Evolutionary conservation across 2,797 vertebrate species (phyloP).

Genomic region (Gallinago stenura): DNA sequence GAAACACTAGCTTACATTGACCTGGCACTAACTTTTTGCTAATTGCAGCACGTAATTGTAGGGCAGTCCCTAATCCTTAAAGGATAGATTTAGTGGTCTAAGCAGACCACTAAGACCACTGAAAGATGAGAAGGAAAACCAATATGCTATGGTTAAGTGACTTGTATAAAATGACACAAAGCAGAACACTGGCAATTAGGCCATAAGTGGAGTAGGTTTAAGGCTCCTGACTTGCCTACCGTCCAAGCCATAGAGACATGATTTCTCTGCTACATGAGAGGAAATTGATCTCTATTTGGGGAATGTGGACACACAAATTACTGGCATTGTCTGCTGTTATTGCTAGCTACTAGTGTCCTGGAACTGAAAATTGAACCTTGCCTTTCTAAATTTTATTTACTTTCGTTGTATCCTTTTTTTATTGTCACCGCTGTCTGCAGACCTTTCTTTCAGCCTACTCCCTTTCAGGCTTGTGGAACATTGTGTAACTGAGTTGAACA

Average conservation of each 20-base stretch:
- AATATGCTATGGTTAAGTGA: background rate
- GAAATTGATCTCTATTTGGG: background rate
- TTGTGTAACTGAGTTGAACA: background rate
- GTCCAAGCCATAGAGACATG: background rate
- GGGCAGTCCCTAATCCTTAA: background rate
- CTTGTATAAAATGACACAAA: background rate
- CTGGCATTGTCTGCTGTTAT: background rate
- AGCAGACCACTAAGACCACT: background rate
- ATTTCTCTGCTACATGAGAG: background rate
- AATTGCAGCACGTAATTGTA: background rate
- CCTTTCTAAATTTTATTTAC: background rate
- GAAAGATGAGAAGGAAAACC: background rate
- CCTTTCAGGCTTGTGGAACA: background rate
- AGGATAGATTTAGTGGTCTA: background rate
- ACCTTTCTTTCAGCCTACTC: background rate
- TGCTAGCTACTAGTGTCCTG: background rate
- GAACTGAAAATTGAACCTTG: background rate
- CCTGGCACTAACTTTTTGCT: background rate
- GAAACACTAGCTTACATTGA: background rate
- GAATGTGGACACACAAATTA: background rate
- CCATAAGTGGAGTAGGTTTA: background rate
- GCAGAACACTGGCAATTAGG: background rate
- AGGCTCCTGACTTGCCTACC: background rate
- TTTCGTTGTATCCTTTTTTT: background rate
- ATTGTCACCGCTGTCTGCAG: accelerated